Conservation (phyloP, 1,140 invertebrate species). For the Sycophila sp. region DNA sequence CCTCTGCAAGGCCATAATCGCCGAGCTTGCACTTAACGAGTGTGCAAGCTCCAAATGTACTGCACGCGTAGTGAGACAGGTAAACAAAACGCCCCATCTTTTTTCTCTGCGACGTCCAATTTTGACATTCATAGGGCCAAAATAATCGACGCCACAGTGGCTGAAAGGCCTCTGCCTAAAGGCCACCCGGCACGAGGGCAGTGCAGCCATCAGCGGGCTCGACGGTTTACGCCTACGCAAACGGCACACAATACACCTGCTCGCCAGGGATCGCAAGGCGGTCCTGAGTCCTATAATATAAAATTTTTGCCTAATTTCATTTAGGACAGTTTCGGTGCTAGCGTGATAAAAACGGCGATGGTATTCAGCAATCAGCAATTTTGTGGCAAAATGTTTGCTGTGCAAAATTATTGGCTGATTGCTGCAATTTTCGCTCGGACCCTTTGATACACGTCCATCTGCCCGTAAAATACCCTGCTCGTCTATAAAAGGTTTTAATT, state of each 20-base stretch:
- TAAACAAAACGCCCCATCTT: conserved; percentile 53
- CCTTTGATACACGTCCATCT: neutral
- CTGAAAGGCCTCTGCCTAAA: neutral
- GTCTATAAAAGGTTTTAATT: neutral
- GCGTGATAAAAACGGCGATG: conserved; percentile 32
- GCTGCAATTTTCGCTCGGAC: neutral
- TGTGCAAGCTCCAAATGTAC: conserved; percentile 45
- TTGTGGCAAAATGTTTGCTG: neutral
- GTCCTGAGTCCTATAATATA: conserved; percentile 35
- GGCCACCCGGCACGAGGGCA: neutral
- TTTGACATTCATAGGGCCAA: conserved; percentile 44
- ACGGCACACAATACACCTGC: neutral
- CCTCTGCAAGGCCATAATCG: conserved; percentile 43
- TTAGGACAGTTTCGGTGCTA: conserved; percentile 37
- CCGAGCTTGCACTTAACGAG: conserved; percentile 39
- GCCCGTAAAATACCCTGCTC: neutral
- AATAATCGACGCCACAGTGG: conserved; percentile 43
- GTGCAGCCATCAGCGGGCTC: neutral
- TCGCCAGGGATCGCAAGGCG: conserved; percentile 18
- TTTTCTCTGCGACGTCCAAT: conserved; percentile 46
- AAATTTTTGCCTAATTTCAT: conserved; percentile 40
- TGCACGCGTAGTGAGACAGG: conserved; percentile 41
- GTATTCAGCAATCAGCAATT: conserved; percentile 1
- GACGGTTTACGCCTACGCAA: neutral
- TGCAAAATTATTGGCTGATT: neutral